Evolutionary conservation across 2,113 vertebrate genomes (phyloP).

Genomic region (Speoplatyrhinus poulsoni): DNA sequence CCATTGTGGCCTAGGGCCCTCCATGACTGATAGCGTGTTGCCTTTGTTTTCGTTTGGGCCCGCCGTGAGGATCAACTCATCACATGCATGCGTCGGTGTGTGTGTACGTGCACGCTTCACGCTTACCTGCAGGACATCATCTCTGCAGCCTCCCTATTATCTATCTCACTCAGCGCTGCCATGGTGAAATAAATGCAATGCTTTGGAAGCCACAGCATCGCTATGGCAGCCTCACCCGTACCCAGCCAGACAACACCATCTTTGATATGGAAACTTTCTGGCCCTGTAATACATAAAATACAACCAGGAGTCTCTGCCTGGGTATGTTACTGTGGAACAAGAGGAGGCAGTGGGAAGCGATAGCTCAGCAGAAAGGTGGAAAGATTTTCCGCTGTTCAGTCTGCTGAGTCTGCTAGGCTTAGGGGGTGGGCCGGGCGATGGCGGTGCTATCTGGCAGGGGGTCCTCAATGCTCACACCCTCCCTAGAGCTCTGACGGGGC

Average conservation of each 20-base stretch:
- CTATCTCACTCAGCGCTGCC: constrained; percentile 46
- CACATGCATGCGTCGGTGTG: constrained; percentile 43
- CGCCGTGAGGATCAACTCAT: constrained; percentile 54
- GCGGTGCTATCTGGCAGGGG: constrained; percentile 6
- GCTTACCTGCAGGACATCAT: constrained; percentile 58
- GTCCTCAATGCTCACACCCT: too few species aligned
- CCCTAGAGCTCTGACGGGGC: constrained; percentile 15
- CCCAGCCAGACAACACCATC: constrained; percentile 24
- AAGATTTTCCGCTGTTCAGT: constrained; percentile 44
- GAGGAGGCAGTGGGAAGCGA: constrained; percentile 40
- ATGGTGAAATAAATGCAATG: constrained; percentile 1
- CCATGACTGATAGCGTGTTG: constrained; percentile 67
- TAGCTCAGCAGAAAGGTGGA: constrained; percentile 64
- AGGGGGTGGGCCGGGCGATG: constrained; percentile 7
- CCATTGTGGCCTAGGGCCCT: constrained; percentile 54
- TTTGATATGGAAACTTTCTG: constrained; percentile 58
- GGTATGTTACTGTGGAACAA: background rate
- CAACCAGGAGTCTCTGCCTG: too few species aligned
- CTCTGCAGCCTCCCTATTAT: constrained; percentile 36
- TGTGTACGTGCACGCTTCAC: constrained; percentile 27
- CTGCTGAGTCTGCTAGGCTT: constrained; percentile 58
- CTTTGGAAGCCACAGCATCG: constrained; percentile 28
- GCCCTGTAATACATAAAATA: constrained; percentile 26
- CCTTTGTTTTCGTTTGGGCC: constrained; percentile 67
- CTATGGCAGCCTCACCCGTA: constrained; percentile 37